Base-by-base conservation (phyloP, 2,888 invertebrate genomes). In the Ochropleura plecta region DNA sequence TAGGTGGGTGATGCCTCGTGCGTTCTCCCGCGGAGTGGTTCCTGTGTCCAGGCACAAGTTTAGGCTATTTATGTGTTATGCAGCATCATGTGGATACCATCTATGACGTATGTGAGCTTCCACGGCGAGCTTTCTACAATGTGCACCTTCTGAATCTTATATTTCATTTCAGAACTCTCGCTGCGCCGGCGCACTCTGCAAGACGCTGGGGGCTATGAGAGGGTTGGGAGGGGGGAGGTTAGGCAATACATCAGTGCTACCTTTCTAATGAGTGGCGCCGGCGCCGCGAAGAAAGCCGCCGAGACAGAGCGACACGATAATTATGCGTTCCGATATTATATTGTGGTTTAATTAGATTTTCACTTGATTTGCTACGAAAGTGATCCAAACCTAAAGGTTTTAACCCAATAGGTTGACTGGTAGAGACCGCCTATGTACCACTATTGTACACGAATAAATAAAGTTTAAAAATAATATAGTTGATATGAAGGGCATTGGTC, bases 261-360 rank as follows among this genome's bases (percentile, higher is more conserved):
- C 85, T 86, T 86, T 87, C 85, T 86, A 86, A 87, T 79, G 79
- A 79, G 64, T 70, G 85, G 85, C 87, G 87, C 85, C 79, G 73
- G 85, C 85, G 80, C 73, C 75, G 64, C 68, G 77, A 83, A 81
- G 87, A 86, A 85, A 87, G 87, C 74, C 64, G 65, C 68, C 70
- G 68, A 71, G 72, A 74, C 44, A 57, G 65, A 44, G 49, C n/a
- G 73, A 82, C 73, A 75, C 67, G 78, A 78, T 72, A 78, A 86
- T 80, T 83, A 82, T 84, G 74, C 70, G 74, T 83, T 78, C 60
- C 64, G 65, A 75, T 82, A 80, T 73, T 74, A 81, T 72, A 77
- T 77, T 73, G 74, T 74, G 49, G 57, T 73, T 75, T 81, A 84
- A 83, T 84, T 84, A 84, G 67, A 20, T 67, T 82, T 84, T 76